These are phyloP conservation scores for Perizoma affinitatum DNA, from an alignment of 2,888 invertebrate species.

Conservation along the genomic window DNA sequence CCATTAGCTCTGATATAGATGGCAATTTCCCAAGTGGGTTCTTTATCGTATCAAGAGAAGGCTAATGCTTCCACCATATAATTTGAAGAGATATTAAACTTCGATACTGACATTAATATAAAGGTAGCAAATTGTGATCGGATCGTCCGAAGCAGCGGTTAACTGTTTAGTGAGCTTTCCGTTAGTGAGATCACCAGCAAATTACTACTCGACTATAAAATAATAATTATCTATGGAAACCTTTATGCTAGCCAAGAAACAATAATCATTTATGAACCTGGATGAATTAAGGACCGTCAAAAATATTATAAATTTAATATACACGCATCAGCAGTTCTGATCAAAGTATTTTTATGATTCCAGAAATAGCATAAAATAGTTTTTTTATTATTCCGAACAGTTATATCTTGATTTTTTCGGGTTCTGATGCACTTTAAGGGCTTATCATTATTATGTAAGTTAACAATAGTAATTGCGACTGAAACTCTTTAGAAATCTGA, in stretches of 20 bases:
- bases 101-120: conserved; percentile 38
- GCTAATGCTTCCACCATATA: conserved; percentile 14
- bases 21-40: not conserved
- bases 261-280: too few relatives aligned
- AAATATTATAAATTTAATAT: too few relatives aligned
- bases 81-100: conserved; percentile 25
- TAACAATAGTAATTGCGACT: too few relatives aligned
- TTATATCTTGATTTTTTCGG: too few relatives aligned
- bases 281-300: not conserved
- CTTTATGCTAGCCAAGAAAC: too few relatives aligned
- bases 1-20: conserved; percentile 8
- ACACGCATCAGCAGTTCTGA: too few relatives aligned
- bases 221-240: not conserved
- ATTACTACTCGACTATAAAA: not conserved
- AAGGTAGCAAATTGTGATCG: conserved; percentile 47
- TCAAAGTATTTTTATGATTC: too few relatives aligned
- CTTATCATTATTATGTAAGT: too few relatives aligned
- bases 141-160: conserved; percentile 38
- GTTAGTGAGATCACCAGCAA: conserved; percentile 15
- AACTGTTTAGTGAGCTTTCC: conserved; percentile 36
- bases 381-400: too few relatives aligned
- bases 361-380: too few relatives aligned
- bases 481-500: too few relatives aligned
- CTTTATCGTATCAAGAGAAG: conserved; percentile 3
- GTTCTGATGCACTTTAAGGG: too few relatives aligned